A percentile compares a stretch with the other conserved stretches of the same genome.
Conservation (phyloP, 1,140 invertebrate genomes). For the Potamilus streckersoni region DNA sequence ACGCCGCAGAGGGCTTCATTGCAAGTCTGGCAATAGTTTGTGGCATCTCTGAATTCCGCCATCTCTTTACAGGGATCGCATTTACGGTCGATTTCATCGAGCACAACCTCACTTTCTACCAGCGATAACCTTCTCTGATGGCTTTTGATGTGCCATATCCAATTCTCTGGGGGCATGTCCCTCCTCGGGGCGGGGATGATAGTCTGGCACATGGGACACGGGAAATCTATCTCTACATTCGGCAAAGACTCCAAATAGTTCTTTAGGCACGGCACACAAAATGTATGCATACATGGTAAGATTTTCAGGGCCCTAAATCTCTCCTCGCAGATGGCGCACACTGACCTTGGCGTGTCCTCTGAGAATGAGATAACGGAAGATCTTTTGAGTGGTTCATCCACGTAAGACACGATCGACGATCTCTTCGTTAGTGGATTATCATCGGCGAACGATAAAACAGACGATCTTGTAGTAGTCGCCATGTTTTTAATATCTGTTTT, state of each 20-base stretch:
- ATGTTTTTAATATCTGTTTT: too few relatives aligned
- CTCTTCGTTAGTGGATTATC: too few relatives aligned
- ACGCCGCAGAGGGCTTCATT: slow-evolving; percentile 15
- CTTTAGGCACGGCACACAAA: slow-evolving; percentile 16
- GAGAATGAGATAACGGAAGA: too few relatives aligned
- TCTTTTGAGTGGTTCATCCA: too few relatives aligned
- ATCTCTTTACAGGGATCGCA: slow-evolving; percentile 24
- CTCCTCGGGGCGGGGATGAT: not conserved
- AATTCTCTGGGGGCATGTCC: slow-evolving; percentile 14
- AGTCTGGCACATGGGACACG: slow-evolving; percentile 18
- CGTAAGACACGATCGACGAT: too few relatives aligned
- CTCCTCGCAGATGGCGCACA: slow-evolving; percentile 18
- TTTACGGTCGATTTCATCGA: slow-evolving; percentile 15
- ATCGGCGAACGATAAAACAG: too few relatives aligned
- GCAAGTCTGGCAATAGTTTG: slow-evolving; percentile 25
- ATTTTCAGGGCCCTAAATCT: slow-evolving; percentile 15
- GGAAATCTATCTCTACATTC: slow-evolving; percentile 2
- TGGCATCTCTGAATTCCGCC: slow-evolving; percentile 8
- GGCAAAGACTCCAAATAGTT: slow-evolving; percentile 3
- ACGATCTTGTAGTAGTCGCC: too few relatives aligned
- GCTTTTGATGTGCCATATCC: slow-evolving; percentile 20
- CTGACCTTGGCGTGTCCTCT: too few relatives aligned
- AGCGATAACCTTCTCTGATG: slow-evolving; percentile 1
- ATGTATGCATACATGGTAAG: slow-evolving; percentile 21
- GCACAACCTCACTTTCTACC: slow-evolving; percentile 12